Evolutionary conservation across 2,888 invertebrate species (phyloP).

Genomic region (Drosophila ezoana): DNA sequence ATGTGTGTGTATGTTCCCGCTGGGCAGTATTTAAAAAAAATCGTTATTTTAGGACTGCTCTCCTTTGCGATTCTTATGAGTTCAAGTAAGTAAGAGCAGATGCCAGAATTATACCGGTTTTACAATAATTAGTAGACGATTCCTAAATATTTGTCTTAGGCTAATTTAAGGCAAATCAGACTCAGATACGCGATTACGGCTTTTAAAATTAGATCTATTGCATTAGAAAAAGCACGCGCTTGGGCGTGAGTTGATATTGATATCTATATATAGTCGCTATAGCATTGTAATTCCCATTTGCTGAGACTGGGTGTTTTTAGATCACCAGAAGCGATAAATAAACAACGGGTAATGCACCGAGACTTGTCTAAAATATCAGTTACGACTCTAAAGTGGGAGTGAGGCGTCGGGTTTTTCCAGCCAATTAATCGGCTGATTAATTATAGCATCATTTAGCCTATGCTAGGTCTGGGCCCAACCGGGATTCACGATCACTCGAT

Average conservation of each 20-base stretch:
- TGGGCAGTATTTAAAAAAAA: too few species aligned
- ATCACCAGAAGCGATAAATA: constrained; percentile 42
- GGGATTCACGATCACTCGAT: constrained; percentile 42
- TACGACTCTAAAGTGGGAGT: constrained; percentile 27
- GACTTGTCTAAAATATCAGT: constrained; percentile 26
- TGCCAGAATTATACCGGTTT: too few species aligned
- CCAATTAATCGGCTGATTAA: constrained; percentile 63
- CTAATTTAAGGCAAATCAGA: too few species aligned
- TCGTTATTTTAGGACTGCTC: too few species aligned
- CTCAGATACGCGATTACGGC: too few species aligned
- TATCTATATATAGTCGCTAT: constrained; percentile 8
- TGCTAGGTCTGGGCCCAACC: constrained; percentile 10
- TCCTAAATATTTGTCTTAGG: too few species aligned
- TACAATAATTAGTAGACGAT: too few species aligned
- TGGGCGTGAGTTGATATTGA: constrained; percentile 26
- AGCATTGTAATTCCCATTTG: constrained; percentile 38
- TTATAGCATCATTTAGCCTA: constrained; percentile 49
- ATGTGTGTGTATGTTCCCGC: background rate
- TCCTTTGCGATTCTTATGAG: too few species aligned
- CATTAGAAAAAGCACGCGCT: constrained; percentile 26
- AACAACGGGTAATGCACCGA: constrained; percentile 37
- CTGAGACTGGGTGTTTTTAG: constrained; percentile 40
- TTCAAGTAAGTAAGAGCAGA: too few species aligned
- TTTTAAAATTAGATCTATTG: constrained; percentile 8
- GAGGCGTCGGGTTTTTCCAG: constrained; percentile 55